Percentiles rank a stretch among this genome's conserved stretches.
Evolutionary conservation across 2,113 vertebrate genomes (phyloP).

Genomic region (Arenaria interpres): DNA sequence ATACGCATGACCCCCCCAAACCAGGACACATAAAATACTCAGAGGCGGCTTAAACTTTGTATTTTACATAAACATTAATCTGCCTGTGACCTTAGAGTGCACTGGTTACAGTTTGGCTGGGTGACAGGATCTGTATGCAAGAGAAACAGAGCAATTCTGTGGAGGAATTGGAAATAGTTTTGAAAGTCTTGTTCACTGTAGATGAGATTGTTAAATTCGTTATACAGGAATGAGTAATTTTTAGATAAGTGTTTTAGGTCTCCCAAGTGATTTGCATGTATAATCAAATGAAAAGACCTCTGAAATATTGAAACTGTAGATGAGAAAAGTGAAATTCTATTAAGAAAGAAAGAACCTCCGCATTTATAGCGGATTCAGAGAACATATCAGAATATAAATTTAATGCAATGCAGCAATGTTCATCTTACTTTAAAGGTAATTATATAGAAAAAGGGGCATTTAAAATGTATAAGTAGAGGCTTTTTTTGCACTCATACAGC

Average conservation of each 20-base stretch:
- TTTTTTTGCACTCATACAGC: slow-evolving; percentile 52
- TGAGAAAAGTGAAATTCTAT: slow-evolving; percentile 69
- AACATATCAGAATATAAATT: slow-evolving; percentile 55
- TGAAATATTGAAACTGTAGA: slow-evolving; percentile 64
- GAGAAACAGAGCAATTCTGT: neutral
- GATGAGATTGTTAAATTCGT: slow-evolving; percentile 49
- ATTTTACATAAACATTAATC: neutral
- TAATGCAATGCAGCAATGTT: slow-evolving; percentile 66
- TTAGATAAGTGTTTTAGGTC: slow-evolving; percentile 60
- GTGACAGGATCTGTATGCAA: neutral
- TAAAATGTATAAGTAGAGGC: slow-evolving; percentile 65
- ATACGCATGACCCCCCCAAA: neutral
- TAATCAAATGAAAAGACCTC: slow-evolving; percentile 63
- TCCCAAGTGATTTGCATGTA: slow-evolving; percentile 68
- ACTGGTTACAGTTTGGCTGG: neutral
- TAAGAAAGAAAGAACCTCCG: slow-evolving; percentile 61
- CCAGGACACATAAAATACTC: neutral
- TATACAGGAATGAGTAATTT: slow-evolving; percentile 61
- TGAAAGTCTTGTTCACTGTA: slow-evolving; percentile 41
- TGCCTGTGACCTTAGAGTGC: neutral
- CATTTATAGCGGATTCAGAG: slow-evolving; percentile 62
- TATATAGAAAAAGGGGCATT: slow-evolving; percentile 67
- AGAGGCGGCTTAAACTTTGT: neutral
- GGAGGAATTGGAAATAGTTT: neutral
- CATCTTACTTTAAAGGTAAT: slow-evolving; percentile 74